Evolutionary conservation across 2,113 vertebrate species (phyloP), one percentile per base, ranked within the genome.

Genomic region (Typhlomys cinereus): DNA sequence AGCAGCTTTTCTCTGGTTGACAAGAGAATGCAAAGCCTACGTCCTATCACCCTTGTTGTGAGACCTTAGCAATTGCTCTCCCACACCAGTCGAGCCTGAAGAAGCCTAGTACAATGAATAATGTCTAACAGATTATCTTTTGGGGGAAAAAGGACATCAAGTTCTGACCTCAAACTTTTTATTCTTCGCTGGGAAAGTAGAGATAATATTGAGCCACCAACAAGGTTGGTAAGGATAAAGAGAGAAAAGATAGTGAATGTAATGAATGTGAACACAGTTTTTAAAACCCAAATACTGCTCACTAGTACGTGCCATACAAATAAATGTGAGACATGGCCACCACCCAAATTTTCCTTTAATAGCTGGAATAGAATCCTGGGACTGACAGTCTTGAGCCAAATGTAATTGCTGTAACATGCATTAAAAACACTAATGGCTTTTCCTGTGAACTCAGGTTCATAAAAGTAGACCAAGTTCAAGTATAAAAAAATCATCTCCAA

Each of bases 361-460:
- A 71, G 27, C 75, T 92, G n/a, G 2, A 54, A 48, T 64, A 25
- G 8, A 93, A 84, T 83, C 27, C 57, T 79, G n/a, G 27, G 31
- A 62, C 29, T 29, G 34, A 70, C 5, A 54, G 36, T 48, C 54
- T 41, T 64, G 31, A 92, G 75, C 41, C 74, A 91, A 90, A 66
- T 78, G 27, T 54, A 62, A 76, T 84, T 86, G 64, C 70, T 80
- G 0, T 73, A 71, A 90, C 74, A 82, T 20, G 31, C 41, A 87
- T 89, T 94, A 84, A 74, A 95, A 88, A 46, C 36, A n/a, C 34
- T 48, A 71, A 87, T 64, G 25, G 27, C 20, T 71, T 91, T 48
- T 62, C 15, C 57, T 91, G 27, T 64, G 31, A 62, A 52, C 29
- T 64, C 27, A 59, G 34, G 31, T 91, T 92, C 75, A 79, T 62